Evolutionary conservation across 2,888 invertebrate genomes (phyloP), one percentile per base, ranked within the genome.

Genomic region (Xanthia icteritia): DNA sequence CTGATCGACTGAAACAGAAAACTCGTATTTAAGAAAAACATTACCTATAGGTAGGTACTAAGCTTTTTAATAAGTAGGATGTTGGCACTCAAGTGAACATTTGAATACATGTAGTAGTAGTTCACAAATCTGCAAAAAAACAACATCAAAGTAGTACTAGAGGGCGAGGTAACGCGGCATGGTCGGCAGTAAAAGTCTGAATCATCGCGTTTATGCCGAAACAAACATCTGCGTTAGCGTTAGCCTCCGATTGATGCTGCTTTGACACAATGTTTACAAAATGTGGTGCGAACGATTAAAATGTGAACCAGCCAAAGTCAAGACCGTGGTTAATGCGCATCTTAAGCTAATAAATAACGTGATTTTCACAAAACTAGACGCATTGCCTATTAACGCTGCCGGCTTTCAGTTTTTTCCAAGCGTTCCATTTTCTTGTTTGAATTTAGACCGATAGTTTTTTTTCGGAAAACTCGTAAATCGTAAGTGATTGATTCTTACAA

Each of bases 241-340:
- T 87, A 82, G 82, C 84, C 85, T 80, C 89, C 93, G 92, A 95
- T 93, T 92, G 94, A 93, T 91, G 92, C 89, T 87, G 83, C 89
- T 89, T 92, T 91, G 93, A 93, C 92, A 91, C 92, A 79, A 39
- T 94, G 94, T 95, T 94, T 94, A 94, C 89, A 87, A 90, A 91
- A 89, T 85, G 81, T 83, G 81, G 81, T 89, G 83, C 76, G 82
- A 88, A 84, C 79, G 84, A 89, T 90, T 90, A 90, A 86, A 89
- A 90, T 89, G 88, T 88, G 84, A 87, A 83, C 83, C 72, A 89
- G 86, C 83, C 88, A 89, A 89, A 89, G 89, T 78, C 86, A 86
- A 81, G 84, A 82, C 15, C 76, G 56, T 68, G 68, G 73, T 73
- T 80, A 60, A 80, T 71, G 64, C 8, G 64, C 27, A 78, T 78